Percentiles rank a stretch among this genome's conserved stretches.
Conservation (phyloP, 1,140 invertebrate species). For the Agrilus planipennis region DNA sequence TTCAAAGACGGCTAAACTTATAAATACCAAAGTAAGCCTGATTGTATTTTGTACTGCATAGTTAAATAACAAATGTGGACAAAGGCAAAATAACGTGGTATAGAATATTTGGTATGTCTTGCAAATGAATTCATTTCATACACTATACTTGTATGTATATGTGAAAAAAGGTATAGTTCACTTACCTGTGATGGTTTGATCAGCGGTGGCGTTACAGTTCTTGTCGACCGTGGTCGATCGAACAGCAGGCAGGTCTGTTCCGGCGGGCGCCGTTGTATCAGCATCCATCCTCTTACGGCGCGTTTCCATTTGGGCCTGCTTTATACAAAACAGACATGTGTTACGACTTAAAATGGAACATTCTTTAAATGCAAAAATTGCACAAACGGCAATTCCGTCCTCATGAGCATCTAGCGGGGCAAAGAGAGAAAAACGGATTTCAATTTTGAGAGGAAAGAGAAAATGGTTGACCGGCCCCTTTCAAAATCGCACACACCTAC, state of each 20-base stretch:
- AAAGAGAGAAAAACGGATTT: no score
- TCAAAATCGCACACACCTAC: no score
- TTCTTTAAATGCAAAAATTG: background rate
- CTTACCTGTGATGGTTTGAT: constrained; percentile 19
- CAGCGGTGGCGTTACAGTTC: constrained; percentile 58
- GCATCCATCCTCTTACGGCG: constrained; percentile 38
- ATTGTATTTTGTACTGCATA: background rate
- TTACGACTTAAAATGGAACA: background rate
- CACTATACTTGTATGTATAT: no score
- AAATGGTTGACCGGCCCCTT: no score
- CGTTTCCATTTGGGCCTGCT: constrained; percentile 30
- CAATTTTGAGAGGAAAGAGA: no score
- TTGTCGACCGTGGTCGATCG: constrained; percentile 40
- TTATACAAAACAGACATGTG: no score
- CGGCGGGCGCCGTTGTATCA: constrained; percentile 37
- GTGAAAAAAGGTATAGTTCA: no score
- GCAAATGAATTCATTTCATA: no score
- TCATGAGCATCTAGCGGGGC: background rate
- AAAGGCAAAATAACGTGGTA: no score
- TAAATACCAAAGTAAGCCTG: no score
- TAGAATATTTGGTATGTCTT: no score
- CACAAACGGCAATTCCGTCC: background rate
- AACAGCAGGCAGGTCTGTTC: constrained; percentile 37
- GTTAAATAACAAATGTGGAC: background rate
- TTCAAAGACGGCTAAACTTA: no score